These are phyloP conservation scores for Cephonodes hylas DNA, from an alignment of 2,888 invertebrate species.

Conservation along the genomic window DNA sequence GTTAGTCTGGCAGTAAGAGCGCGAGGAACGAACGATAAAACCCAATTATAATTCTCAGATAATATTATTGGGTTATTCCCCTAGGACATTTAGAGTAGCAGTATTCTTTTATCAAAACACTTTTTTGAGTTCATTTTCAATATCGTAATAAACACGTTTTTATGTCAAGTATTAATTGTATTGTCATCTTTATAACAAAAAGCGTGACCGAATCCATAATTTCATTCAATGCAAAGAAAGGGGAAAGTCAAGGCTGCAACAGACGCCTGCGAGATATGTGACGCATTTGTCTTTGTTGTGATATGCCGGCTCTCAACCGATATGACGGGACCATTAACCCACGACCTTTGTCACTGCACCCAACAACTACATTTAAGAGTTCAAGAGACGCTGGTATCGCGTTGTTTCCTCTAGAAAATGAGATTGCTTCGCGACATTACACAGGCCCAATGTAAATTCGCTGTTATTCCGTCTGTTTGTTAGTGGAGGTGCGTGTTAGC, in stretches of 20 bases:
- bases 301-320: conserved; percentile 68
- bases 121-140: too few species aligned
- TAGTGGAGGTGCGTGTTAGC: conserved; percentile 26
- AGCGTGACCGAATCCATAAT: conserved; percentile 14
- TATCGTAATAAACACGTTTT: too few species aligned
- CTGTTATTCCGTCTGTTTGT: conserved; percentile 67
- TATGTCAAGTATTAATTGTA: background rate
- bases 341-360: conserved; percentile 36
- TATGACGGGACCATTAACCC: conserved; percentile 48
- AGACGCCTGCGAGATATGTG: conserved; percentile 56
- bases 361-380: conserved; percentile 38
- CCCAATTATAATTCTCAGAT: too few species aligned
- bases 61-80: too few species aligned
- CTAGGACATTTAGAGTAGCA: too few species aligned
- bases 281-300: conserved; percentile 71
- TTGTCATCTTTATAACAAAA: background rate
- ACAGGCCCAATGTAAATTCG: conserved; percentile 75
- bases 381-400: conserved; percentile 52
- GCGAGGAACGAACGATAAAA: too few species aligned
- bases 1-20: too few species aligned
- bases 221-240: conserved; percentile 42
- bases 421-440: conserved; percentile 79
- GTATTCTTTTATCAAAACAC: too few species aligned
- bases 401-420: conserved; percentile 70
- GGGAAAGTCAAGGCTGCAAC: conserved; percentile 62